phyloP scores from a whole-genome alignment of 1,140 invertebrate species.

The Cotesia glomerata region DNA sequence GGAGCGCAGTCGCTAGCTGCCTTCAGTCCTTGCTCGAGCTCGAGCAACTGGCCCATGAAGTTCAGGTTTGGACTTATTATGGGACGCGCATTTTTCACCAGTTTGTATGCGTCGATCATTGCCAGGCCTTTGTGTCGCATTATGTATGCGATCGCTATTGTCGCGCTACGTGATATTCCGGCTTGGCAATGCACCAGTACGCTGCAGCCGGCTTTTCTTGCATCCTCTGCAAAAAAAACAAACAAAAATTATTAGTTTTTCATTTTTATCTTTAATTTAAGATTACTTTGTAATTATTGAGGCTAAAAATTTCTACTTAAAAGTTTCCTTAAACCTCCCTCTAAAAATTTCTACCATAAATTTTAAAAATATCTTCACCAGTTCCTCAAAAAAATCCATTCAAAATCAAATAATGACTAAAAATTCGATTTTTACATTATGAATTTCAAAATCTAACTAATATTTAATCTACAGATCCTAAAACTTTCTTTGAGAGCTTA shows the following conservation, averaged over 20 bases:
- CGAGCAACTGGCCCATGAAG: conserved; percentile 94
- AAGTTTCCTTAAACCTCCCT: too few relatives aligned
- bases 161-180: conserved; percentile 92
- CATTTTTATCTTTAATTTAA: not conserved
- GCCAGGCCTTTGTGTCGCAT: conserved; percentile 87
- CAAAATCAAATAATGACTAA: too few relatives aligned
- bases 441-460: too few relatives aligned
- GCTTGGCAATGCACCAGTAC: conserved; percentile 95
- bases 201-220: conserved; percentile 75
- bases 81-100: conserved; percentile 83
- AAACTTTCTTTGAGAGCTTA: too few relatives aligned
- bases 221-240: conserved; percentile 79
- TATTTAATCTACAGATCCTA: too few relatives aligned
- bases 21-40: conserved; percentile 79
- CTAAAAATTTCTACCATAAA: too few relatives aligned
- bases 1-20: conserved; percentile 51
- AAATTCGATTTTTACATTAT: too few relatives aligned
- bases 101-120: conserved; percentile 89
- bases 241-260: conserved; percentile 1
- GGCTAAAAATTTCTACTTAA: too few relatives aligned
- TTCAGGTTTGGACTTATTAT: conserved; percentile 97
- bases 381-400: too few relatives aligned
- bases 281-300: too few relatives aligned
- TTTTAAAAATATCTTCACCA: too few relatives aligned
- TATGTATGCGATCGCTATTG: conserved; percentile 92